These are phyloP conservation scores for Lepidurus packardi DNA, from an alignment of 1,140 invertebrate genomes.

Conservation along the genomic window DNA sequence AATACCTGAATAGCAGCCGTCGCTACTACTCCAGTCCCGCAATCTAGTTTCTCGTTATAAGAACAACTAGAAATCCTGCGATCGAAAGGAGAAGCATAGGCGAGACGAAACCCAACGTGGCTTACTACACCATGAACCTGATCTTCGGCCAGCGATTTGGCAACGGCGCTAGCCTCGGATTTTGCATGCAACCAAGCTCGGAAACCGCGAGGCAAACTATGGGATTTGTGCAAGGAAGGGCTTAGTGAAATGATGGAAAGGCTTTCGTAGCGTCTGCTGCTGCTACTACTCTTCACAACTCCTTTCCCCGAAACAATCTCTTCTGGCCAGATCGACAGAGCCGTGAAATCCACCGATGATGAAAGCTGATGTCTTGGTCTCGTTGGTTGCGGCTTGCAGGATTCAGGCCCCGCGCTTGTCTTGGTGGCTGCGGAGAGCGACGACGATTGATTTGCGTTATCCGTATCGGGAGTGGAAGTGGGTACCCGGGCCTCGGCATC, in stretches of 20 bases:
- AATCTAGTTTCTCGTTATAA: constrained; percentile 9
- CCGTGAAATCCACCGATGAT: background rate
- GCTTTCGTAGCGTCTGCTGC: background rate
- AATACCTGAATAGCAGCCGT: constrained; percentile 8
- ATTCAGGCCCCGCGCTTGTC: too few relatives aligned
- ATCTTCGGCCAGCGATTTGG: background rate
- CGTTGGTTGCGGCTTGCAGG: background rate
- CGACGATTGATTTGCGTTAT: too few relatives aligned
- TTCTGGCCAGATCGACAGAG: background rate
- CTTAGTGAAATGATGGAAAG: background rate
- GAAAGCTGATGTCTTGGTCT: background rate
- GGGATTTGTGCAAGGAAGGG: background rate
- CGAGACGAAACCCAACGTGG: background rate
- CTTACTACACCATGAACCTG: background rate
- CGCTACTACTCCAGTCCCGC: background rate
- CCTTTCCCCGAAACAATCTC: background rate
- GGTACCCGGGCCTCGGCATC: background rate
- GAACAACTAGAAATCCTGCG: background rate
- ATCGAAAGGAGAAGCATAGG: constrained; percentile 1
- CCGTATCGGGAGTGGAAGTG: too few relatives aligned
- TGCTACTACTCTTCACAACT: background rate
- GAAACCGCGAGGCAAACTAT: background rate
- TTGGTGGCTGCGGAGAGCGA: too few relatives aligned
- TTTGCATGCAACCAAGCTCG: constrained; percentile 7
- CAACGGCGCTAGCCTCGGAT: background rate